Conservation (phyloP, 2,888 invertebrate species). For the Neoitamus cyanurus region DNA sequence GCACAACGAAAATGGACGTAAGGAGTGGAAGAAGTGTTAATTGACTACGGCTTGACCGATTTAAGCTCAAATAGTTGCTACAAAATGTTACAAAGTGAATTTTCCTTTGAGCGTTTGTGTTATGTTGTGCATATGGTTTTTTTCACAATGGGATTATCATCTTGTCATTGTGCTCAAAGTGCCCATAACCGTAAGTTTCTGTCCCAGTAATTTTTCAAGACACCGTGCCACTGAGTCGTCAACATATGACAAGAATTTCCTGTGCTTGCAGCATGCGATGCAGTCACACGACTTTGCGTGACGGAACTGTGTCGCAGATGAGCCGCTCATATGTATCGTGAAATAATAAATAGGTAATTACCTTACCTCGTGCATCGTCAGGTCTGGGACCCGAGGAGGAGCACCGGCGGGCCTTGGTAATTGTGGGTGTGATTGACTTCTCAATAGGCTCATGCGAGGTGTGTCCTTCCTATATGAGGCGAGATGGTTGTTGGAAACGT, state of each 20-base stretch:
- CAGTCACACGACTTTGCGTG: background rate
- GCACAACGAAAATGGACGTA: too few relatives aligned
- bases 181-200: background rate
- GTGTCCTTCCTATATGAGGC: background rate
- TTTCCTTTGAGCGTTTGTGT: too few relatives aligned
- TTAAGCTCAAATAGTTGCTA: too few relatives aligned
- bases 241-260: background rate
- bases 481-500: background rate
- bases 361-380: background rate
- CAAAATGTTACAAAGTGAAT: too few relatives aligned
- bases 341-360: background rate
- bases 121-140: background rate
- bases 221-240: background rate
- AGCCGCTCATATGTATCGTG: background rate
- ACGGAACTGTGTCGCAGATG: background rate
- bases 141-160: background rate
- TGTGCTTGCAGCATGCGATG: background rate
- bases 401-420: background rate
- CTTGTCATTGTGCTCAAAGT: background rate
- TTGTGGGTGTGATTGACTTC: slow-evolving; percentile 18
- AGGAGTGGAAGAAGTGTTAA: background rate
- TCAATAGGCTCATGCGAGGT: background rate
- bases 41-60: background rate
- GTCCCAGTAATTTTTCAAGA: background rate
- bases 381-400: background rate